Percentiles rank a stretch among this genome's conserved stretches.
Evolutionary conservation across 2,113 vertebrate species (phyloP).

Genomic region (Strix aluco): DNA sequence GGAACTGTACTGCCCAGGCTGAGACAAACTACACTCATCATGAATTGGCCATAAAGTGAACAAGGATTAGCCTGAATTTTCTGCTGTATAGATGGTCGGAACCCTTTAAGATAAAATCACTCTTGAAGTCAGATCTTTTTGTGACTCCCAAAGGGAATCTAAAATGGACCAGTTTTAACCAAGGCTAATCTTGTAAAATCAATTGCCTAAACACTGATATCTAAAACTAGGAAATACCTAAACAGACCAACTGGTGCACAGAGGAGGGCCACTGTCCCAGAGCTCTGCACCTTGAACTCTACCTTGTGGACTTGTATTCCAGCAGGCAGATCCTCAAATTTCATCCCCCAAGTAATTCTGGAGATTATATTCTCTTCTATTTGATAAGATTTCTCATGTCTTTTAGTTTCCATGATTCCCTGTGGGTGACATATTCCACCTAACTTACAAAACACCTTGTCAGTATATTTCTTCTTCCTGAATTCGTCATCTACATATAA

Average conservation of each 20-base stretch:
- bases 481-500: not conserved
- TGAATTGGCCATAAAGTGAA: not conserved
- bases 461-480: not conserved
- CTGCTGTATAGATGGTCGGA: not conserved
- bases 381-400: not conserved
- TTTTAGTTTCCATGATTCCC: not conserved
- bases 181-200: not conserved
- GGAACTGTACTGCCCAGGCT: not conserved
- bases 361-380: not conserved
- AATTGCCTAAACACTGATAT: not conserved
- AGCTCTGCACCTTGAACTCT: not conserved
- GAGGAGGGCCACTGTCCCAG: not conserved
- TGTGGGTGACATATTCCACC: not conserved
- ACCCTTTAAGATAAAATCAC: not conserved
- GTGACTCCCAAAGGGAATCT: not conserved
- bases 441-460: not conserved
- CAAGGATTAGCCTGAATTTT: not conserved
- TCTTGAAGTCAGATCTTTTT: not conserved
- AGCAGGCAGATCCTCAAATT: not conserved
- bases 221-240: not conserved
- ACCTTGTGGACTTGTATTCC: not conserved
- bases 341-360: not conserved
- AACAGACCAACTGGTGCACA: not conserved
- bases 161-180: not conserved
- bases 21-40: not conserved